Evolutionary conservation across 2,888 invertebrate species (phyloP).

Genomic region (Gerris lacustris): DNA sequence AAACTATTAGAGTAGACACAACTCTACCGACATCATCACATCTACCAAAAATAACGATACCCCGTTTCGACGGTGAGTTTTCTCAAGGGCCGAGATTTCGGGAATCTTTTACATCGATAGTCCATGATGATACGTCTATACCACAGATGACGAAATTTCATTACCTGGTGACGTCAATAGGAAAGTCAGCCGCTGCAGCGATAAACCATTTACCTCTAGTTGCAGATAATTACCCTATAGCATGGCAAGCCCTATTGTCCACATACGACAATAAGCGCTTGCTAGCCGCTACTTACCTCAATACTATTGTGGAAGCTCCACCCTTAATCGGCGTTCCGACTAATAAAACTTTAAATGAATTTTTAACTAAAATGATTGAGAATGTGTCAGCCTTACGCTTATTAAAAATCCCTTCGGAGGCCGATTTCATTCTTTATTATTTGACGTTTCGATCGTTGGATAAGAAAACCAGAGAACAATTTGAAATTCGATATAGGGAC

Average conservation of each 20-base stretch:
- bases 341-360: background rate
- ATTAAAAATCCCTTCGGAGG: background rate
- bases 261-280: conserved; percentile 14
- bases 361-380: background rate
- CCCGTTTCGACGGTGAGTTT: conserved; percentile 11
- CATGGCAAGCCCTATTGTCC: background rate
- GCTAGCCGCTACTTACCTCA: conserved; percentile 9
- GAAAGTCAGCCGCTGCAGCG: background rate
- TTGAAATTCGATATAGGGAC: background rate
- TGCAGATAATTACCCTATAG: conserved; percentile 11
- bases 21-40: background rate
- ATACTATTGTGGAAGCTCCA: conserved; percentile 9
- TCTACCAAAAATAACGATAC: conserved; percentile 8
- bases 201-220: conserved; percentile 11
- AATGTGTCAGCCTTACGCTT: background rate
- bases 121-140: conserved; percentile 9
- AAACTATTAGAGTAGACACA: background rate
- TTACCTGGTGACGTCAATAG: background rate
- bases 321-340: conserved; percentile 8
- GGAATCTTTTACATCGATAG: conserved; percentile 10
- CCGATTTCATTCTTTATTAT: conserved; percentile 9
- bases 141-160: conserved; percentile 6
- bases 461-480: background rate
- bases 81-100: conserved; percentile 14
- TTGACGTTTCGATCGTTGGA: conserved; percentile 1